Percentiles rank a stretch among this genome's conserved stretches.
These are phyloP conservation scores for Myiotriccus ornatus DNA, from an alignment of 2,797 vertebrate species.

Conservation along the genomic window DNA sequence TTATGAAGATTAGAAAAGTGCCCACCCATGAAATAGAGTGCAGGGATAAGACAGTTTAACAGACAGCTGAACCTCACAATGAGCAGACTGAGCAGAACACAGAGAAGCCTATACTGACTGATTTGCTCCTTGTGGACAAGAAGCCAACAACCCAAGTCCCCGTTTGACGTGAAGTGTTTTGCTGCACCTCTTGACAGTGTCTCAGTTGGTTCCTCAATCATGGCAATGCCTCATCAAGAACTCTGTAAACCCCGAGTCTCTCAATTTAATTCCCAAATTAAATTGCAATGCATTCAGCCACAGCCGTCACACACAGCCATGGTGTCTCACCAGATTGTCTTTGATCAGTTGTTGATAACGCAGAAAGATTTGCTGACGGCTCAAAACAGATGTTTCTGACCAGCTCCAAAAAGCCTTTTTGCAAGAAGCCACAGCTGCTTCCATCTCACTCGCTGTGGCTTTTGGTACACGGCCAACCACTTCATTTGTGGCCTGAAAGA, in stretches of 20 bases:
- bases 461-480: slow-evolving; percentile 88
- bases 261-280: not conserved
- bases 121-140: not conserved
- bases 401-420: slow-evolving; percentile 84
- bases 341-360: slow-evolving; percentile 97
- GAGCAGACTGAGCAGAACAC: not conserved
- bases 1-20: not conserved
- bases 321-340: slow-evolving; percentile 90
- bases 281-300: not conserved
- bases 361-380: slow-evolving; percentile 91
- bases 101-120: not conserved
- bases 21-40: not conserved
- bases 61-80: not conserved
- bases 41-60: not conserved
- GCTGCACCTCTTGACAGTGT: not conserved
- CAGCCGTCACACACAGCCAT: not conserved
- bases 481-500: slow-evolving; percentile 89
- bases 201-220: not conserved
- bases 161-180: not conserved
- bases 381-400: slow-evolving; percentile 91
- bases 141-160: not conserved
- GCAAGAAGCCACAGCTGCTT: slow-evolving; percentile 88
- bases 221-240: not conserved
- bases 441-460: slow-evolving; percentile 91
- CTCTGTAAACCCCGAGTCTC: not conserved